Conservation (phyloP, 2,113 vertebrate species). For the Irena cyanogastra region DNA sequence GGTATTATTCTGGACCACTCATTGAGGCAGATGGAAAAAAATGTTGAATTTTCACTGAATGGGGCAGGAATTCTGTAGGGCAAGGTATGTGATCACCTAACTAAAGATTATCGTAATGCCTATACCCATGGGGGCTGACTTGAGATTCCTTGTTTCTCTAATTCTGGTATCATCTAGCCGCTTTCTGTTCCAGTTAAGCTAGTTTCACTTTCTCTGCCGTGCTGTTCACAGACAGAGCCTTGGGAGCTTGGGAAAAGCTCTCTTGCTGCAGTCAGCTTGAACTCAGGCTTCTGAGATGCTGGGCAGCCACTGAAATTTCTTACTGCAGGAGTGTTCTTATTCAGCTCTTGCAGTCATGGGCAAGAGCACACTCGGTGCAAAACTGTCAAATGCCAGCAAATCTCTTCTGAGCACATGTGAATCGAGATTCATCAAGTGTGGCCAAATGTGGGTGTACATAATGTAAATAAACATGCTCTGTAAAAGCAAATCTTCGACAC, state of each 20-base stretch:
- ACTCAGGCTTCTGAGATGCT: not conserved
- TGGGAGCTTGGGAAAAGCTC: not conserved
- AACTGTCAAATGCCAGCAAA: not conserved
- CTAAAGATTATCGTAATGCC: not conserved
- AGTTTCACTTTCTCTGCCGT: not conserved
- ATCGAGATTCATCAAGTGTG: not conserved
- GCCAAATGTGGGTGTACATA: not conserved
- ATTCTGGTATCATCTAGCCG: not conserved
- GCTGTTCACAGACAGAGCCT: not conserved
- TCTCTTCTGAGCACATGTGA: not conserved
- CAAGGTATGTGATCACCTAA: not conserved
- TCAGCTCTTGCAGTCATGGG: not conserved
- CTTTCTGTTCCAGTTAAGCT: not conserved
- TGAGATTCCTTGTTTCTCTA: not conserved
- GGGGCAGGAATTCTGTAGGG: not conserved
- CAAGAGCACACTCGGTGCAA: not conserved
- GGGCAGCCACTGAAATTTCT: not conserved
- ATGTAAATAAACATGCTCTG: slow-evolving; percentile 5
- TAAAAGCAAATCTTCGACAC: slow-evolving; percentile 6
- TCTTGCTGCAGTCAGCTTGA: not conserved
- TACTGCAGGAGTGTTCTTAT: not conserved
- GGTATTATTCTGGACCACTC: not conserved
- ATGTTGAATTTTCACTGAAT: not conserved
- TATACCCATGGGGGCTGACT: not conserved
- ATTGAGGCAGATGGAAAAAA: not conserved